Evolutionary conservation across 64 coral and sea anemone species (phyloP), one percentile per base, ranked within the genome.

Genomic region (Orbicella faveolata): DNA sequence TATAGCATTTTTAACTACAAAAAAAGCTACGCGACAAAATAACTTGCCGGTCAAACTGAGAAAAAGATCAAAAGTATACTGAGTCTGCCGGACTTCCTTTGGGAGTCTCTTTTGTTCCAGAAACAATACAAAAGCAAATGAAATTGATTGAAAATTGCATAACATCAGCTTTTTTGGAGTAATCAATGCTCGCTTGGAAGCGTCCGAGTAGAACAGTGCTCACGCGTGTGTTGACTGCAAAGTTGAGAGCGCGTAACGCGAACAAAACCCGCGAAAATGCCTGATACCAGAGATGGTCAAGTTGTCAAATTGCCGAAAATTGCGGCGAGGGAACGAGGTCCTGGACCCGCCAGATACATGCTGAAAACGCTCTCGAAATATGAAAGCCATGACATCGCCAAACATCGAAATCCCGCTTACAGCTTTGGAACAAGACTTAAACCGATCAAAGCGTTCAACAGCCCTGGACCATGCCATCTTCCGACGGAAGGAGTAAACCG

Each of bases 291-390:
- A 48, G 87, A 74, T 21, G 86, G 66, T 12, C 55, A 94, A 66
- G 83, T 55, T 33, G 83, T 94, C 9, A 81, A 59, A 16, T 48
- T 94, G 1, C 93, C 93, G 20, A 76, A 81, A 48, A 94, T 94
- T 52, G 93, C 75, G 11, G 93, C 93, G 0, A 87, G 61, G 4
- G 90, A 90, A 67, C 89, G 93, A 13, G 93, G 93, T 20, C 93
- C 93, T 26, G 93, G 93, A 2, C 93, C 93, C 0, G 88, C 88
- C 6, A 87, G 75, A 91, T 91, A 94, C 21, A 51, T 72, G 64
- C 67, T 94, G 19, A 89, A 89, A 52, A 94, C 88, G 0, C 86
- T 81, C 0, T 91, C 80, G 25, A 74, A 61, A 3, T 81, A 87
- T 33, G 3, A 44, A 1, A 20, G 61, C 15, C 93, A 94, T 20